Base-by-base conservation (phyloP, 2,113 vertebrate genomes). In the Dromaius novaehollandiae region DNA sequence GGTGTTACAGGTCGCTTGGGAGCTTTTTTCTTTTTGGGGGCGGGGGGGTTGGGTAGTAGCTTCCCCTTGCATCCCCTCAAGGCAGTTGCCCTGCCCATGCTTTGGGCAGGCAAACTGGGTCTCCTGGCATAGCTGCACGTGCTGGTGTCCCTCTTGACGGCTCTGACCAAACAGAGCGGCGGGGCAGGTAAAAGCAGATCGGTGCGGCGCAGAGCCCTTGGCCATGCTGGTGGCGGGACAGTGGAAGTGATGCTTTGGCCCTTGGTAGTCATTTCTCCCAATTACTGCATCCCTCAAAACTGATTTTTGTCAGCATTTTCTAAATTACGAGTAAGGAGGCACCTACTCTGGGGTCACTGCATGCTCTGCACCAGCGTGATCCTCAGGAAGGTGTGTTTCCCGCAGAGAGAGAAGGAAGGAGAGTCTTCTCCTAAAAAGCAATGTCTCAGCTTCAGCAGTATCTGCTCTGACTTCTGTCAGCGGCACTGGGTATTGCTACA, bases 51-150 rank as follows among this genome's bases (percentile, higher is more conserved):
- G 60, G 11, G n/a, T 36, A 8, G 61, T 18, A 63, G 61, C 61
- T 74, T 69, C 61, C 55, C 9, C 0, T 0, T 55, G 19, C 2
- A 0, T 44, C 40, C 82, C n/a, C 38, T 14, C 0, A 1, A 42
- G 50, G 22, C 0, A 0, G 70, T 44, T 5, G 4, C 28, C 74
- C 79, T 44, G 30, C 51, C 78, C 19, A 20, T 50, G 60, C n/a
- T 17, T 32, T 17, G 55, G 55, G 55, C 55, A 56, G 55, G 55
- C 30, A 18, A 30, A 32, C 5, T 30, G 16, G 30, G 7, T 60
- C 71, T 69, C 21, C 20, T 28, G 30, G 50, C 4, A 1, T 63
- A 20, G 55, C 46, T 7, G 1, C 69, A 42, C 6, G 1, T 38
- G 7, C 11, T 6, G 7, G 10, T 69, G 22, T 91, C 21, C 42